phyloP scores from a whole-genome alignment of 2,797 vertebrate genomes.

The Myiotriccus ornatus region DNA sequence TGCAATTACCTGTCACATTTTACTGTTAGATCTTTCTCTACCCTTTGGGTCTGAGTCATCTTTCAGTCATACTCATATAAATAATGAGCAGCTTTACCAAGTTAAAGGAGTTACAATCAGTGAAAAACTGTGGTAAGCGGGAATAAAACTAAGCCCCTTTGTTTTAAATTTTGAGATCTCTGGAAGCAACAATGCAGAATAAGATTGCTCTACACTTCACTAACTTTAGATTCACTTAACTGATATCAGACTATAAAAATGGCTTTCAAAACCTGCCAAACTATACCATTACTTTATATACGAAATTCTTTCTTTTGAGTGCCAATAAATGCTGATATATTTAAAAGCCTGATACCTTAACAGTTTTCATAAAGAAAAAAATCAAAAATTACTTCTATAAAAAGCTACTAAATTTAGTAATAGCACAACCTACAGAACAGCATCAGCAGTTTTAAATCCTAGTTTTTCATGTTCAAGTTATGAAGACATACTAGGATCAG shows the following conservation, averaged over 20 bases:
- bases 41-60: neutral
- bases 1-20: neutral
- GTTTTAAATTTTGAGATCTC: neutral
- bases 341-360: neutral
- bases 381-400: neutral
- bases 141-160: neutral
- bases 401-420: neutral
- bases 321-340: constrained; percentile 22
- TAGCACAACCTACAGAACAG: neutral
- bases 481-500: neutral
- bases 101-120: neutral
- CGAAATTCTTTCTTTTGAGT: constrained; percentile 35
- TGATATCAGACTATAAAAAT: constrained; percentile 28
- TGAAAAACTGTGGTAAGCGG: neutral
- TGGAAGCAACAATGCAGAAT: neutral
- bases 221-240: constrained; percentile 7
- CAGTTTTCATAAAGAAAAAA: neutral
- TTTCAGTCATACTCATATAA: neutral
- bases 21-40: neutral
- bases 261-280: constrained; percentile 1
- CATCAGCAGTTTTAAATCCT: neutral
- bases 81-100: neutral
- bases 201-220: neutral
- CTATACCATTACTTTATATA: constrained; percentile 6
- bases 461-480: neutral